Evolutionary conservation across 2,888 invertebrate genomes (phyloP), one percentile per base, ranked within the genome.

Genomic region (Xestia sexstrigata): DNA sequence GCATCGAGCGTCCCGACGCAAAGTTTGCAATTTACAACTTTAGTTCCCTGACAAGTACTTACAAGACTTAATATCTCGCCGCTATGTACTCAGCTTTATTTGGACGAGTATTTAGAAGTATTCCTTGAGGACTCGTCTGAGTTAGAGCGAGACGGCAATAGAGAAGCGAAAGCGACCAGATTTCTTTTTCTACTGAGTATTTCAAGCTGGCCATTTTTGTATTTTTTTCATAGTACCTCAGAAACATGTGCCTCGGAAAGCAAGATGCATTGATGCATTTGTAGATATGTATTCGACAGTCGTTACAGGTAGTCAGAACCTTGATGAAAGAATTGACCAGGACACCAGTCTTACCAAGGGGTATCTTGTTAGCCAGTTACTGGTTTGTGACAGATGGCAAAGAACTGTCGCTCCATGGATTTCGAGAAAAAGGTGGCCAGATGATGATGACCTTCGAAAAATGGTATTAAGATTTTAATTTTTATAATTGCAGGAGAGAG

Each of bases 61-160:
- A 88, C 82, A 88, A 87, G 86, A 86, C 89, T 87, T 86, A 87
- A 86, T 87, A 85, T 85, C 79, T 76, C 84, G 77, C 85, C 81
- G 87, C 87, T 91, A 88, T 90, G 89, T 91, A 91, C 91, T 89
- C 81, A 88, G 89, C 88, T 89, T 91, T 90, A 91, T 90, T 89
- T 89, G 87, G 89, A 88, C 85, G 87, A 90, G 89, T 90, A 90
- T 91, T 91, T 91, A 89, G 85, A 87, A 88, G 89, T 87, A 88
- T 73, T 86, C 89, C 86, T 85, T 75, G 72, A 79, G 80, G 74
- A 83, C 83, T 78, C 73, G 79, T 74, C 82, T 49, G 75, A 52
- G 74, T 70, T 49, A 23, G 62, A 74, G 71, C 52, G 35, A 70
- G 66, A 74, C 2, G n/a, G 52, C 62, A 20, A 15, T 15, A 42